These are phyloP conservation scores for Platalea minor DNA, from an alignment of 2,797 vertebrate genomes.

Conservation along the genomic window DNA sequence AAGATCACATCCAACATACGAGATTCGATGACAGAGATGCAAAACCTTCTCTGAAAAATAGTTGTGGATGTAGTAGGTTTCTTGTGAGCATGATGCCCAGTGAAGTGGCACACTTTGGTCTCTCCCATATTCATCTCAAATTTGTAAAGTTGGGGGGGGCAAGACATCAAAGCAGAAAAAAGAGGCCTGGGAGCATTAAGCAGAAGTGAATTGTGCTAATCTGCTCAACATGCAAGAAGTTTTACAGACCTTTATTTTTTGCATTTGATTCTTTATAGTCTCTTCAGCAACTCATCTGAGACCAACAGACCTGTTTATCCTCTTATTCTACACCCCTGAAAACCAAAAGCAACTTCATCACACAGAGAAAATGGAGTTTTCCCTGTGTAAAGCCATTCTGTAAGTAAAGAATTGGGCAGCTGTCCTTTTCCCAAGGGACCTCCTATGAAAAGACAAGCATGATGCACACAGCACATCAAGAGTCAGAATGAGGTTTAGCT, in stretches of 20 bases:
- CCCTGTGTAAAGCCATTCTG: background rate
- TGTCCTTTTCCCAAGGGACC: background rate
- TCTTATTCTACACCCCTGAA: background rate
- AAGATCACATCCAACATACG: background rate
- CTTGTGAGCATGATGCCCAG: background rate
- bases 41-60: background rate
- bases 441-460: background rate
- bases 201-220: background rate
- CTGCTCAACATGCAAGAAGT: accelerated
- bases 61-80: background rate
- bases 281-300: background rate
- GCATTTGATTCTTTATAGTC: background rate
- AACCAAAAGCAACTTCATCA: background rate
- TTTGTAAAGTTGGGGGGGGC: background rate
- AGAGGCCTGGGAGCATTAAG: background rate
- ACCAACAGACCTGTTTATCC: background rate
- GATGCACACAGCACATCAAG: background rate
- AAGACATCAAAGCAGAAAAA: background rate
- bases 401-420: background rate
- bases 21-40: background rate
- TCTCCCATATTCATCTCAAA: background rate
- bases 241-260: background rate
- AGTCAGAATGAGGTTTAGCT: background rate
- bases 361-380: background rate
- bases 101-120: background rate